A percentile compares a stretch with the other conserved stretches of the same genome.
Conservation (phyloP, 2,113 vertebrate species). For the Rallus limicola region DNA sequence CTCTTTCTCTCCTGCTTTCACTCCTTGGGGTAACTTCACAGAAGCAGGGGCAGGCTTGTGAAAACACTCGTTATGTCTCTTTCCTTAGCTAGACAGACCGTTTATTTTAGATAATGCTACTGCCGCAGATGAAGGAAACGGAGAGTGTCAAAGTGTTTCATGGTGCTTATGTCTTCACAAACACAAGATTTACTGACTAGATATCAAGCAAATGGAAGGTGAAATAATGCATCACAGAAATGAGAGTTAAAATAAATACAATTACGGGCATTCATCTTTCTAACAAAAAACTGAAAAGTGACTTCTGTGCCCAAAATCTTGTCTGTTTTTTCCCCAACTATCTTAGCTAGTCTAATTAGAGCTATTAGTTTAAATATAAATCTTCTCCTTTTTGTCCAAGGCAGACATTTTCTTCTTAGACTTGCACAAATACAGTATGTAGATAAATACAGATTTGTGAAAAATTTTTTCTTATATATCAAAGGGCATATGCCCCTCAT, state of each 20-base stretch:
- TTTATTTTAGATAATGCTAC: conserved; percentile 11
- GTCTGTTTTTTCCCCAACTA: not conserved
- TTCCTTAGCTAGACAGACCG: not conserved
- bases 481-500: not conserved
- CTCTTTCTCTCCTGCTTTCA: not conserved
- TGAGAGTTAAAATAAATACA: not conserved
- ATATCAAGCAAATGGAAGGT: not conserved
- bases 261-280: not conserved
- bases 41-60: rapidly evolving
- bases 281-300: not conserved
- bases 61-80: not conserved
- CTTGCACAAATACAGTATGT: not conserved
- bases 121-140: not conserved
- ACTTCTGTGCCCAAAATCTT: not conserved
- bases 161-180: not conserved
- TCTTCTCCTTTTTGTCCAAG: not conserved
- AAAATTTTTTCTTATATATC: not conserved
- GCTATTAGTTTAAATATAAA: not conserved
- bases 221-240: not conserved
- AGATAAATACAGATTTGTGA: not conserved
- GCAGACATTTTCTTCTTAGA: not conserved
- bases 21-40: not conserved
- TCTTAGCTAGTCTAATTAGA: not conserved
- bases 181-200: not conserved
- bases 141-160: not conserved